These are phyloP conservation scores for Carlito syrichta DNA, from an alignment of 2,113 vertebrate genomes.

Conservation along the genomic window DNA sequence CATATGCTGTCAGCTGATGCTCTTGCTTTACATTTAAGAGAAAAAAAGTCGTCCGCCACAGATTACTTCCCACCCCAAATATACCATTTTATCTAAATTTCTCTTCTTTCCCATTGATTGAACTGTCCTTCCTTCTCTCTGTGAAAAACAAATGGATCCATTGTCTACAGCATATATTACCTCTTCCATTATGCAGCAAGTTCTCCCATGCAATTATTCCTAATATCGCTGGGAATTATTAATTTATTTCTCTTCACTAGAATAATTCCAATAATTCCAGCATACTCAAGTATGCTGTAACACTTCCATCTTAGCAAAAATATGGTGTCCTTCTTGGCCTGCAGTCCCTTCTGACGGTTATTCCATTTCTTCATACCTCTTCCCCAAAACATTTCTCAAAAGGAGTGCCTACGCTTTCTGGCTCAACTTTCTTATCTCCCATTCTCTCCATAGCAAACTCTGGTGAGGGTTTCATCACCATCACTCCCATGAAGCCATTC, in stretches of 20 bases:
- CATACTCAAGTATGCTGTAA: not conserved
- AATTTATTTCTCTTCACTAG: not conserved
- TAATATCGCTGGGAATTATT: not conserved
- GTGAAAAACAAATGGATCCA: not conserved
- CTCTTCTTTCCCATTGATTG: not conserved
- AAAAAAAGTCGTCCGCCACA: not conserved
- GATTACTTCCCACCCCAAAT: not conserved
- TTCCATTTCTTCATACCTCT: not conserved
- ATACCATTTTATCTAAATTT: not conserved
- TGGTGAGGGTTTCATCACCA: not conserved
- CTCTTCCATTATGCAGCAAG: not conserved
- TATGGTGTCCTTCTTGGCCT: not conserved
- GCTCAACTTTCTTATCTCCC: not conserved
- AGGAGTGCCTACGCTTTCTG: not conserved
- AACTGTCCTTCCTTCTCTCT: not conserved
- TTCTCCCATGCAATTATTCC: not conserved
- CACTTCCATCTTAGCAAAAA: not conserved
- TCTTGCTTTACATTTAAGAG: not conserved
- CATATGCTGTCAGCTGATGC: not conserved
- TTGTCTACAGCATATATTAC: not conserved
- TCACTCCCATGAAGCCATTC: not conserved
- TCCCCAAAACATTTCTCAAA: not conserved
- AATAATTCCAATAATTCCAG: not conserved
- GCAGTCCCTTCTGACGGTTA: fast-evolving
- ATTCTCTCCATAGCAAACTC: not conserved